Evolutionary conservation across 2,797 vertebrate genomes (phyloP), one percentile per base, ranked within the genome.

Genomic region (Gastrophryne carolinensis): DNA sequence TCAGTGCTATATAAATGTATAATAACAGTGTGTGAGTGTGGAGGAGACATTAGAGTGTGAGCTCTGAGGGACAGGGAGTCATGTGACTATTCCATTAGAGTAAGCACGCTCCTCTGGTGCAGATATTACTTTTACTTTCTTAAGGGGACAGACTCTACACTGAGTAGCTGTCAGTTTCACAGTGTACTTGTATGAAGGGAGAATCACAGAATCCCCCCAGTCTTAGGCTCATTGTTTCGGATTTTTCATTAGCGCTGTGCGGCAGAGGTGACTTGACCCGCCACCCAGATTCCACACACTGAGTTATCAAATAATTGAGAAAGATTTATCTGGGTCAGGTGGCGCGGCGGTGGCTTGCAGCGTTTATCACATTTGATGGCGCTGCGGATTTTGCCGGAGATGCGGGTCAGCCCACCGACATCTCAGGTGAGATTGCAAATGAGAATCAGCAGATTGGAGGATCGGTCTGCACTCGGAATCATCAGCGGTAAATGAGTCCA

Each of bases 401-500:
- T 34, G 17, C 49, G 2, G 49, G 24, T 34, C 15, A 29, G 2
- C 32, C 49, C 32, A 9, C 2, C 64, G 71, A 54, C 71, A 73
- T 73, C 41, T 63, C 49, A 54, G 60, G 26, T 54, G 49, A 54
- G 64, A 73, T 73, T 73, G 71, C 71, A 61, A n/a, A 71, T 71
- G 23, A 72, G 44, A 61, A 72, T 37, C 15, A 72, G 69, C 44
- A 73, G 71, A 62, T 49, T 62, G 27, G 5, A 30, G 29, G 13
- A 47, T 4, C 23, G 30, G 2, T 17, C 27, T 1, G 27, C 2
- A 5, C 3, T 1, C 13, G 15, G 23, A 27, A 27, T 54, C 29
- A 54, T 68, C 32, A 9, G 9, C 4, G 10, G 23, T 12, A 53
- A 26, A 53, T 23, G 50, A 53, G 23, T 26, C 50, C 3, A 26